Percentiles rank a stretch among this genome's conserved stretches.
These are phyloP conservation scores for Agrypnus murinus DNA, from an alignment of 2,888 invertebrate genomes.

Conservation along the genomic window DNA sequence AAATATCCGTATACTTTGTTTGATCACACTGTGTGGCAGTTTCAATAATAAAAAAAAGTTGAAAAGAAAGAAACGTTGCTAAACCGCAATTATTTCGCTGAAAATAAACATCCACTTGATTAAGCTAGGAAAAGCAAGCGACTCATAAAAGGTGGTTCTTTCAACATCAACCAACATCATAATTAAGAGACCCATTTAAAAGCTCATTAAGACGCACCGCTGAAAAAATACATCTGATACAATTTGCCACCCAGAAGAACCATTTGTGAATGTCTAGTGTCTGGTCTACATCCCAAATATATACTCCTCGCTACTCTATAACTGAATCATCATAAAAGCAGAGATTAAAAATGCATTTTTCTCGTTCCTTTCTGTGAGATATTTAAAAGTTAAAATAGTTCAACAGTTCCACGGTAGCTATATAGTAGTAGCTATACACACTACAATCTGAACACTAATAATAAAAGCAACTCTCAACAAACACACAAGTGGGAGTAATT, in stretches of 20 bases:
- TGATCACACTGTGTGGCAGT: too few species aligned
- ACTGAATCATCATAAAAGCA: slow-evolving; percentile 9
- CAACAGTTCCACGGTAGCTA: slow-evolving; percentile 18
- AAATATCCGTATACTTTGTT: too few species aligned
- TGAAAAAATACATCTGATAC: slow-evolving; percentile 7
- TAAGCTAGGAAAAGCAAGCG: too few species aligned
- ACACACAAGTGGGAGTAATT: slow-evolving; percentile 49
- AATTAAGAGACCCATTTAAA: neutral
- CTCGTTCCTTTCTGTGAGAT: neutral
- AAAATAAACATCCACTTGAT: too few species aligned
- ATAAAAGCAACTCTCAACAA: slow-evolving; percentile 33
- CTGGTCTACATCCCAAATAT: slow-evolving; percentile 7
- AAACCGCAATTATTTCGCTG: too few species aligned
- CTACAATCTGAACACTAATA: slow-evolving; percentile 21
- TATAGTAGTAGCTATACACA: too few species aligned
- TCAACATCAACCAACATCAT: neutral
- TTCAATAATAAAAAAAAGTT: too few species aligned
- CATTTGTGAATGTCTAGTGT: slow-evolving; percentile 17
- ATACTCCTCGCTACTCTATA: too few species aligned
- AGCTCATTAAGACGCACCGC: slow-evolving; percentile 4
- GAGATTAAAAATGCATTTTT: slow-evolving; percentile 23
- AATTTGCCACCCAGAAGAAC: slow-evolving; percentile 27
- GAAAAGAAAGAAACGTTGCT: too few species aligned
- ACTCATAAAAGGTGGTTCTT: too few species aligned
- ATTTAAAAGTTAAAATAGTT: too few species aligned